A percentile compares a stretch with the other conserved stretches of the same genome.
phyloP scores from a whole-genome alignment of 1,140 invertebrate species.

The Brachionus angularis region DNA sequence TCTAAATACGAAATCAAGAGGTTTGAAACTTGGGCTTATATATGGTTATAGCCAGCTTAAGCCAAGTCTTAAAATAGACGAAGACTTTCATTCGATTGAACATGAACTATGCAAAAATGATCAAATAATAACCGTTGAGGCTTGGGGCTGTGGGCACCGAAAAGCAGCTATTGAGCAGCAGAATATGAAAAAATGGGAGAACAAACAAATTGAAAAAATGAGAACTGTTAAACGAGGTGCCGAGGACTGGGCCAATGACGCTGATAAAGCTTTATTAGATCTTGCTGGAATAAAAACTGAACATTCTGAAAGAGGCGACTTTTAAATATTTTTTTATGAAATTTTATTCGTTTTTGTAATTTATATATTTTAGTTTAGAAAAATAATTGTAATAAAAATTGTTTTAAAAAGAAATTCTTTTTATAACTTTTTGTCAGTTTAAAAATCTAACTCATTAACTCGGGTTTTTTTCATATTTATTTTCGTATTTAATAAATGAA shows the following conservation, averaged over 20 bases:
- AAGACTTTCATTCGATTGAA: constrained; percentile 34
- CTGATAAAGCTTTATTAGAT: constrained; percentile 40
- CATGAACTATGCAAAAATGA: constrained; percentile 37
- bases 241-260: constrained; percentile 23
- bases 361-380: background rate
- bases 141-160: constrained; percentile 24
- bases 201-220: constrained; percentile 42
- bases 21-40: constrained; percentile 16
- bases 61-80: constrained; percentile 1
- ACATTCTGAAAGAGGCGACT: constrained; percentile 42
- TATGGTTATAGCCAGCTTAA: constrained; percentile 26
- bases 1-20: constrained; percentile 37
- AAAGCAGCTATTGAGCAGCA: constrained; percentile 12
- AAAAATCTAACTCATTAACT: constrained; percentile 21
- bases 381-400: background rate
- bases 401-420: background rate
- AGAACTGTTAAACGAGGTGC: constrained; percentile 15
- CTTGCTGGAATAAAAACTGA: constrained; percentile 41
- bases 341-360: background rate
- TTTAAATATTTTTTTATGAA: too few species aligned
- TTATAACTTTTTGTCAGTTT: too few species aligned
- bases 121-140: constrained; percentile 21
- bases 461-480: too few species aligned
- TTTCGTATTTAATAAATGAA: too few species aligned
- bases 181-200: constrained; percentile 38